Evolutionary conservation across 2,113 vertebrate genomes (phyloP), one percentile per base, ranked within the genome.

Genomic region (Tursiops truncatus): DNA sequence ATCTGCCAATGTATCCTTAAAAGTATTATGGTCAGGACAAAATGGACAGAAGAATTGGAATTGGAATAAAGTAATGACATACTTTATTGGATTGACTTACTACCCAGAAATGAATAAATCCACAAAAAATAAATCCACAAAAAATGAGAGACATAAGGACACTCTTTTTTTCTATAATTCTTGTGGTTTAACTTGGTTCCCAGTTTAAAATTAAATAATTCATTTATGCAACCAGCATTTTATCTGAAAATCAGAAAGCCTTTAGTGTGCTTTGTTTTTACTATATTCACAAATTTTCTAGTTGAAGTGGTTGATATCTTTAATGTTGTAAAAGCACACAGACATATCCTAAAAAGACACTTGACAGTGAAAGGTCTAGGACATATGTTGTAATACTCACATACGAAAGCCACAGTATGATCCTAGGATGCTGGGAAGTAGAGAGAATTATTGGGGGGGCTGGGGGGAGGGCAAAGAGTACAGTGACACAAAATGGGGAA

Each of bases 151-250:
- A 60, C 36, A 25, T 7, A 70, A 53, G 1, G 28, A n/a, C 36
- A 28, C 28, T 38, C n/a, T 56, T 28, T 76, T 33, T 31, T 80
- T 23, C 36, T 68, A 1, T n/a, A 50, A 44, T 53, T 79, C 12
- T 44, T 1, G 2, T 94, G 8, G 6, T 73, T 93, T n/a, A 65
- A 26, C 5, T 53, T 79, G 94, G 1, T 53, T 79, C 26, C 8
- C 20, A 38, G 26, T 91, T 94, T 73, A 90, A 95, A 94, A 84
- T 53, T 58, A 79, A 68, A 87, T 73, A 17, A 50, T 60, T 70
- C 3, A 73, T 53, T 91, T 76, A 41, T 2, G 23, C 12, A 28
- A 21, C 23, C 8, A 68, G 0, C 3, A 18, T 65, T 89, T 90
- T 83, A 60, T 68, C 13, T 70, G 50, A 92, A 89, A 74, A n/a